These are phyloP conservation scores for Aleiodes alternator DNA, from an alignment of 2,888 invertebrate species.

Conservation along the genomic window DNA sequence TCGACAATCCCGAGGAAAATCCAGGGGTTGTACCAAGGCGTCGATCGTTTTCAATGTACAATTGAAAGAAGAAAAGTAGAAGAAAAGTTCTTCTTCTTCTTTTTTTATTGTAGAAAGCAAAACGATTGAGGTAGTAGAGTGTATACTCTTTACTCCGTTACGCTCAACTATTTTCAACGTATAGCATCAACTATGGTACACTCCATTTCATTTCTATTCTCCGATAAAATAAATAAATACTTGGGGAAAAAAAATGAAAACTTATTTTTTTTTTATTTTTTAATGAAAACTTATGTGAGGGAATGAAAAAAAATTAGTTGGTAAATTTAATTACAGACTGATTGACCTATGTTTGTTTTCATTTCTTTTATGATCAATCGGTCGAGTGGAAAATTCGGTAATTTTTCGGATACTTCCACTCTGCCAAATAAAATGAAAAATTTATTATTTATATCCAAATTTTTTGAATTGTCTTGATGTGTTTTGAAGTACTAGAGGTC, in stretches of 20 bases:
- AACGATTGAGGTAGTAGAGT: constrained; percentile 25
- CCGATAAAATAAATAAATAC: constrained; percentile 9
- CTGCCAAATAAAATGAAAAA: no score
- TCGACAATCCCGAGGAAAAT: constrained; percentile 23
- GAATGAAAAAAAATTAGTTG: background rate
- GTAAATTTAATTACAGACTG: constrained; percentile 9
- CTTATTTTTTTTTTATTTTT: background rate
- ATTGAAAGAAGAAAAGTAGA: constrained; percentile 9
- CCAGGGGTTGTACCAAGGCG: background rate
- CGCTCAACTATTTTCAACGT: constrained; percentile 21
- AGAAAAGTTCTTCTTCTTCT: no score
- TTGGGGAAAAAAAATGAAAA: constrained; percentile 23
- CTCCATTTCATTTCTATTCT: constrained; percentile 34
- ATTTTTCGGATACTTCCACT: no score
- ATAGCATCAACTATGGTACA: constrained; percentile 27
- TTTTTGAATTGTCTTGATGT: no score
- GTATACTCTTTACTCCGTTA: constrained; percentile 4
- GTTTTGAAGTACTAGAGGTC: no score
- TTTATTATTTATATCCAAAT: no score
- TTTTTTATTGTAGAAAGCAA: background rate
- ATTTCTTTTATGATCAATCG: no score
- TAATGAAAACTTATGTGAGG: background rate
- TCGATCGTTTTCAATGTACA: constrained; percentile 24
- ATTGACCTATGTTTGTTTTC: no score
- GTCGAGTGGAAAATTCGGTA: no score